Percentiles rank a stretch among this genome's conserved stretches.
Conservation (phyloP, 2,113 vertebrate species). For the Sclerurus mexicanus region DNA sequence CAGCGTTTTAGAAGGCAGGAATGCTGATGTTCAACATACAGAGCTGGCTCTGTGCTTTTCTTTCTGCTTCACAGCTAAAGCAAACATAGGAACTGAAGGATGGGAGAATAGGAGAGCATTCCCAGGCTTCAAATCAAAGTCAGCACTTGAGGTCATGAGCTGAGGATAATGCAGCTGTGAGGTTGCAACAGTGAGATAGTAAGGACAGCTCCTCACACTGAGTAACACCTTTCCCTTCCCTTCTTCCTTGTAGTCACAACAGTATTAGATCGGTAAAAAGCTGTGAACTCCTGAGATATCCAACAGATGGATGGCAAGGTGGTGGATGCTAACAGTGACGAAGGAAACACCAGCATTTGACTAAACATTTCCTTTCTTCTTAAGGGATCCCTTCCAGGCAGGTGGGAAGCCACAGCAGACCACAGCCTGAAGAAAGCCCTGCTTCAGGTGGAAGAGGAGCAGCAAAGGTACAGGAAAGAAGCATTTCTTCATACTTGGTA, state of each 20-base stretch:
- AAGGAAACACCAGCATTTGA: neutral
- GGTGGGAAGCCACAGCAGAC: conserved; percentile 72
- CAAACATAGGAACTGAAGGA: neutral
- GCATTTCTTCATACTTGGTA: neutral
- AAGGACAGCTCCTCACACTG: neutral
- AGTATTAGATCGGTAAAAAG: neutral
- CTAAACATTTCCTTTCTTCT: neutral
- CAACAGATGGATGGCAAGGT: accelerated
- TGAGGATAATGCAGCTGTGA: neutral
- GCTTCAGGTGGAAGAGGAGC: conserved; percentile 85
- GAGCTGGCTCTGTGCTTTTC: neutral
- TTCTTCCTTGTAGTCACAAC: neutral
- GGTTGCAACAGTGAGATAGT: neutral
- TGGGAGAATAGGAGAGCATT: neutral
- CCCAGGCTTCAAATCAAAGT: neutral
- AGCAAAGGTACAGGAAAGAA: conserved; percentile 80
- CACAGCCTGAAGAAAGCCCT: conserved; percentile 82
- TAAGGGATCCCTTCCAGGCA: conserved; percentile 58
- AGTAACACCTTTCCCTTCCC: neutral
- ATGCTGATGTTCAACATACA: neutral
- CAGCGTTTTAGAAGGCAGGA: neutral
- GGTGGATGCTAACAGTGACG: neutral
- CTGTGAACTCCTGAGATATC: neutral
- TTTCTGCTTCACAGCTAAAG: neutral
- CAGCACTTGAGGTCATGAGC: neutral